These are phyloP conservation scores for Troides aeacus DNA, from an alignment of 2,888 invertebrate species.

Conservation along the genomic window DNA sequence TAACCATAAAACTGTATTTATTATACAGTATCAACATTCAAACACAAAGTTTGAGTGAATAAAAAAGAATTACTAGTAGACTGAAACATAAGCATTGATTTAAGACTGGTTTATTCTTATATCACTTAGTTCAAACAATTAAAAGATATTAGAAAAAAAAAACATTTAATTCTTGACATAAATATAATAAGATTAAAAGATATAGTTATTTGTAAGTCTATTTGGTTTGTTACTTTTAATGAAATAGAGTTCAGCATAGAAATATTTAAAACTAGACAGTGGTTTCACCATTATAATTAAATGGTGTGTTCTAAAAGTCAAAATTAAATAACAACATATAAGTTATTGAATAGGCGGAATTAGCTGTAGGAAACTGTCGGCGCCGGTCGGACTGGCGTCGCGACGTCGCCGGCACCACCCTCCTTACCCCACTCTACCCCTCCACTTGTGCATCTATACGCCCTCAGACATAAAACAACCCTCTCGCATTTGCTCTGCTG, in stretches of 20 bases:
- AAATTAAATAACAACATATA: background rate
- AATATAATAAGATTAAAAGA: too few species aligned
- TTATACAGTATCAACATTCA: background rate
- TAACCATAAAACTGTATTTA: background rate
- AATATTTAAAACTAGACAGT: background rate
- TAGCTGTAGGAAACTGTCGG: constrained; percentile 53
- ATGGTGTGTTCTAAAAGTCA: background rate
- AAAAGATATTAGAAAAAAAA: background rate
- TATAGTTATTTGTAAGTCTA: background rate
- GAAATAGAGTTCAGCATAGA: background rate
- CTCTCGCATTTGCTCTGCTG: constrained; percentile 23
- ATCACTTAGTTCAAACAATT: background rate
- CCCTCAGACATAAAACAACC: constrained; percentile 34
- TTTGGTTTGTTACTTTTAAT: background rate
- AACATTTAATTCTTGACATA: too few species aligned
- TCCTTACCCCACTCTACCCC: constrained; percentile 37
- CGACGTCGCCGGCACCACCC: constrained; percentile 61
- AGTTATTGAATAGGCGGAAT: constrained; percentile 39
- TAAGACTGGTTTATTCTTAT: background rate
- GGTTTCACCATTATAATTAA: too few species aligned
- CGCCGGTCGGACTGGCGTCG: constrained; percentile 77
- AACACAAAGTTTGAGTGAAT: background rate
- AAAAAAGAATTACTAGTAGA: background rate
- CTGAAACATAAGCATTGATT: background rate
- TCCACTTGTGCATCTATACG: constrained; percentile 30